A percentile compares a stretch with the other conserved stretches of the same genome.
Conservation (phyloP, 2,888 invertebrate genomes). For the Poecilobothrus nobilitatus region DNA sequence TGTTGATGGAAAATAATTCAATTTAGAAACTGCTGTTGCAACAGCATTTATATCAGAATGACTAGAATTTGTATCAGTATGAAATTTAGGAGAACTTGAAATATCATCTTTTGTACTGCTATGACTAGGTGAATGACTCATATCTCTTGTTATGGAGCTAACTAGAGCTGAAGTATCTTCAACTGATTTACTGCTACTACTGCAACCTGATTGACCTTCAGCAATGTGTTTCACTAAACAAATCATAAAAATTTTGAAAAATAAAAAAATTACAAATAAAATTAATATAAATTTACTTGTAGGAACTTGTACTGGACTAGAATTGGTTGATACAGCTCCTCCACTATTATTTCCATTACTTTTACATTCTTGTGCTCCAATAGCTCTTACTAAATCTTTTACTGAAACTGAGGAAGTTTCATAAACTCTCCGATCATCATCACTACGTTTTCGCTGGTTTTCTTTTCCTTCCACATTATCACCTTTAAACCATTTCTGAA, state of each 20-base stretch:
- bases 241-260: not conserved
- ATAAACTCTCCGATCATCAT: conserved; percentile 33
- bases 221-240: conserved; percentile 18
- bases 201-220: conserved; percentile 20
- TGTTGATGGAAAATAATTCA: conserved; percentile 41
- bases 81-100: conserved; percentile 20
- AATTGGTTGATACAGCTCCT: conserved; percentile 33
- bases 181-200: conserved; percentile 31
- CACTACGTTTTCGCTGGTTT: conserved; percentile 23
- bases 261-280: not conserved
- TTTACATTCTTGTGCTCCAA: conserved; percentile 56
- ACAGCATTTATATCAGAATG: conserved; percentile 32
- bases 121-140: conserved; percentile 52
- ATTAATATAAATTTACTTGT: conserved; percentile 38
- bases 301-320: conserved; percentile 55
- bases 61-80: conserved; percentile 30
- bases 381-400: conserved; percentile 62
- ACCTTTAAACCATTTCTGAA: conserved; percentile 45
- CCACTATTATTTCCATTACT: conserved; percentile 59
- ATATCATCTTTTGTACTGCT: conserved; percentile 27
- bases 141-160: conserved; percentile 54
- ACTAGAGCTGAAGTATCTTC: conserved; percentile 54
- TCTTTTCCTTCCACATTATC: conserved; percentile 35
- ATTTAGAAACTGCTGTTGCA: conserved; percentile 44
- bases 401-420: conserved; percentile 49